Base-by-base conservation (phyloP, 2,113 vertebrate genomes). In the Ibidorhyncha struthersii region DNA sequence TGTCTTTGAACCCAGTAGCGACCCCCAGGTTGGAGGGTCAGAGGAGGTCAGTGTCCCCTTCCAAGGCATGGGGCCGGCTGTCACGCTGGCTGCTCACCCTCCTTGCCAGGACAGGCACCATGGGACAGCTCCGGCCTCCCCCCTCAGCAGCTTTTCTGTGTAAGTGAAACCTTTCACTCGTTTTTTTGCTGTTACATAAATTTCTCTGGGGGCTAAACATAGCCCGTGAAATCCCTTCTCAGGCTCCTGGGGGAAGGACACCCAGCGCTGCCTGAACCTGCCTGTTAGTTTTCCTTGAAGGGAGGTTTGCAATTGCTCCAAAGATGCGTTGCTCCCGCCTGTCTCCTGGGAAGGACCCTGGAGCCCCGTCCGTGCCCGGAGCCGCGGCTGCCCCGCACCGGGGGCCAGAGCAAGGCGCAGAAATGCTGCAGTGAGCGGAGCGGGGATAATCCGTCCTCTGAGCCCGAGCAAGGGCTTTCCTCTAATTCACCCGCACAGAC, bases 251-350 rank as follows among this genome's bases (percentile, higher is more conserved):
- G 45, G 58, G 22, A 71, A 29, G 4, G 73, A 82, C 76, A 92
- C 82, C 84, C 85, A n/a, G 90, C 11, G 21, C 94, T 80, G 86
- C 89, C 94, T 36, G 38, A 76, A 36, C 90, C 77, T 78, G 81
- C 65, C 69, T 10, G 7, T 10, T 10, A 3, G 7, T 36, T 45
- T 56, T 66, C 77, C 73, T 41, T 2, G 11, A 4, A 20, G 84
- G 87, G 65, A 49, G 22, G 3, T 38, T 73, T 72, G 86, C 5
- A 49, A 34, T 8, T 3, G 27, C 84, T 81, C 72, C 86, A 63
- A 59, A 72, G 86, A n/a, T 25, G 1, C 6, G 7, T 10, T 82
- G 80, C 62, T 94, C 58, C 83, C 40, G 58, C 85, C 62, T 4
- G 0, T 29, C 66, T 79, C 55, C 79, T 20, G 22, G 70, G 65